Conservation (phyloP, 1,140 invertebrate genomes). For the Drosophila auraria region DNA sequence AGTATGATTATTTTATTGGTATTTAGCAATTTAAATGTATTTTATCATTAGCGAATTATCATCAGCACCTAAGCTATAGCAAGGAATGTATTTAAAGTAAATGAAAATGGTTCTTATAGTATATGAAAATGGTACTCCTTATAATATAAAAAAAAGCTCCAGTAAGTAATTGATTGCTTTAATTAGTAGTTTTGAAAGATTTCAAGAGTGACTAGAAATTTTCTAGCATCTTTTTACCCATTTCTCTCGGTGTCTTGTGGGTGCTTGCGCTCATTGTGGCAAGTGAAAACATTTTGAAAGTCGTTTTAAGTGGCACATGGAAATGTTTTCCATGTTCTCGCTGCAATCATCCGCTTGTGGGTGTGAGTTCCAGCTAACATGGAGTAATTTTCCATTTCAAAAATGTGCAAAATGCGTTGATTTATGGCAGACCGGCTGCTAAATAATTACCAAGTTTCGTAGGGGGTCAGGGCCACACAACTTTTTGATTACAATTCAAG, state of each 20-base stretch:
- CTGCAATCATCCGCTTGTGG: constrained; percentile 30
- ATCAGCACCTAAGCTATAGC: too few relatives aligned
- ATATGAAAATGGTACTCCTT: too few relatives aligned
- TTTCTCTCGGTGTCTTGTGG: constrained; percentile 40
- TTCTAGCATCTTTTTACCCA: too few relatives aligned
- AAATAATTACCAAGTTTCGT: constrained; percentile 50
- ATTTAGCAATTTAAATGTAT: background rate
- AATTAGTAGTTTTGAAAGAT: too few relatives aligned
- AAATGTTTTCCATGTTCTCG: constrained; percentile 50
- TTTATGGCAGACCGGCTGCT: constrained; percentile 36
- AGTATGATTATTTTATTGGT: background rate
- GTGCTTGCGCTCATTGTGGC: constrained; percentile 44
- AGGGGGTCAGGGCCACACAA: constrained; percentile 30
- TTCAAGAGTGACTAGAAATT: too few relatives aligned
- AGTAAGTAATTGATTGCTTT: background rate
- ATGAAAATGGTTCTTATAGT: too few relatives aligned
- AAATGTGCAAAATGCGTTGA: constrained; percentile 50
- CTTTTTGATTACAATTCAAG: constrained; percentile 34
- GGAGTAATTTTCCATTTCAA: constrained; percentile 42
- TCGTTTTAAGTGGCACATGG: constrained; percentile 66
- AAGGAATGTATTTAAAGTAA: too few relatives aligned
- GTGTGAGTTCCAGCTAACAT: constrained; percentile 10
- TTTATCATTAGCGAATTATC: background rate
- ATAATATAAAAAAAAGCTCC: background rate
- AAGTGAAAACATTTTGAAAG: constrained; percentile 80